Conservation (phyloP, 1,140 invertebrate genomes). For the Drosophila sechellia region DNA sequence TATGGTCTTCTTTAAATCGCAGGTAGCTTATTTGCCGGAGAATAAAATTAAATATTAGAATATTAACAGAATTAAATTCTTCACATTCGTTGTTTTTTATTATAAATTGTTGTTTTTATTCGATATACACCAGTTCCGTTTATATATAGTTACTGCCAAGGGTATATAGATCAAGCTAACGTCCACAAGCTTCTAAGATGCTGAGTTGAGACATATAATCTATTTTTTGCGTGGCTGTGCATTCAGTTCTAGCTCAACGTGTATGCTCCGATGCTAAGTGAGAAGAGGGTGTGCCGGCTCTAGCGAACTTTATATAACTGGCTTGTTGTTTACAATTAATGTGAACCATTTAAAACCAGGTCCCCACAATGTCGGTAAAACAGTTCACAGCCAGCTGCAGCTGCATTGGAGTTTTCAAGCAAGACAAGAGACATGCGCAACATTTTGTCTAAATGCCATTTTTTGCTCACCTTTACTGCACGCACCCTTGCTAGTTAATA, state of each 20-base stretch:
- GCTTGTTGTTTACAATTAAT: conserved; percentile 37
- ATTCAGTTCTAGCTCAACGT: conserved; percentile 5
- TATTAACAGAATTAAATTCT: too few relatives aligned
- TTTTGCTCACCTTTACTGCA: conserved; percentile 26
- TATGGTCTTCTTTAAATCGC: too few relatives aligned
- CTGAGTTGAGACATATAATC: conserved; percentile 18
- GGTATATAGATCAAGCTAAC: too few relatives aligned
- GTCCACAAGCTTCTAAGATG: too few relatives aligned
- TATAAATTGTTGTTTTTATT: too few relatives aligned
- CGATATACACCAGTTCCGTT: too few relatives aligned
- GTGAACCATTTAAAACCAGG: conserved; percentile 49
- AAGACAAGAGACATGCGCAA: conserved; percentile 63
- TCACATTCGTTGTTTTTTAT: too few relatives aligned
- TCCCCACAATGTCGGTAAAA: conserved; percentile 26
- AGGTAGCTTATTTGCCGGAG: too few relatives aligned
- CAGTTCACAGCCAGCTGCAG: conserved; percentile 23
- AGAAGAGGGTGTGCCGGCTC: conserved; percentile 33
- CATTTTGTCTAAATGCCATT: conserved; percentile 41
- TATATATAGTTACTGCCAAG: too few relatives aligned
- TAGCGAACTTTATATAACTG: conserved; percentile 35
- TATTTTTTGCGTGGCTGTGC: conserved; percentile 1
- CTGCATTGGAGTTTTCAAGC: conserved; percentile 5
- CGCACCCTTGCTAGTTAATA: too few relatives aligned
- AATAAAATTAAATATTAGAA: too few relatives aligned
- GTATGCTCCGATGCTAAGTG: conserved; percentile 13